Conservation (phyloP, 2,797 vertebrate genomes). For the Erpetoichthys calabaricus region DNA sequence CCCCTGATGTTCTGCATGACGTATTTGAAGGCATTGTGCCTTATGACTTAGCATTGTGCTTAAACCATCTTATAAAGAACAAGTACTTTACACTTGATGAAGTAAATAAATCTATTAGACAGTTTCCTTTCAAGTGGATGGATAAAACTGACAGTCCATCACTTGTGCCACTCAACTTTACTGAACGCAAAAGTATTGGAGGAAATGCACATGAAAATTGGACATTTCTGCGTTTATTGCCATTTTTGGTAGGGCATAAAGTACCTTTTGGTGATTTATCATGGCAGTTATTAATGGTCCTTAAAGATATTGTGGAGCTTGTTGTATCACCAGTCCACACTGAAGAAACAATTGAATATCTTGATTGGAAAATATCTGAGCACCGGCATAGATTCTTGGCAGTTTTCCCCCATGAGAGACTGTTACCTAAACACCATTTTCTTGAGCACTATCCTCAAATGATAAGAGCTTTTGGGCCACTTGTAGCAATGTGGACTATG, state of each 20-base stretch:
- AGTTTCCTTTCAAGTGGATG: no score
- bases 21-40: conserved; percentile 19
- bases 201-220: conserved; percentile 17
- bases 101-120: no score
- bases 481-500: conserved; percentile 20
- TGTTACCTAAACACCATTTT: conserved; percentile 15
- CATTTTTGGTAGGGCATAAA: conserved; percentile 15
- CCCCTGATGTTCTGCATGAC: conserved; percentile 8
- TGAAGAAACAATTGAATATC: conserved; percentile 14
- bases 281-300: conserved; percentile 15
- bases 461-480: no score
- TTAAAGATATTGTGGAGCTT: no score
- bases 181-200: conserved; percentile 8
- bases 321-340: conserved; percentile 14
- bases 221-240: conserved; percentile 12
- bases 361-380: conserved; percentile 17
- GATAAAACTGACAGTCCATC: no score
- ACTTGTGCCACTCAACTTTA: background rate
- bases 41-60: conserved; percentile 10
- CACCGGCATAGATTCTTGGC: conserved; percentile 14
- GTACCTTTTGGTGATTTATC: conserved; percentile 10
- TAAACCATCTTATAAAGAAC: background rate
- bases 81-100: background rate
- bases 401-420: conserved; percentile 6
- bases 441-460: conserved; percentile 14